These are phyloP conservation scores for Meteorus cinctellus DNA, from an alignment of 2,888 invertebrate species.

Conservation along the genomic window DNA sequence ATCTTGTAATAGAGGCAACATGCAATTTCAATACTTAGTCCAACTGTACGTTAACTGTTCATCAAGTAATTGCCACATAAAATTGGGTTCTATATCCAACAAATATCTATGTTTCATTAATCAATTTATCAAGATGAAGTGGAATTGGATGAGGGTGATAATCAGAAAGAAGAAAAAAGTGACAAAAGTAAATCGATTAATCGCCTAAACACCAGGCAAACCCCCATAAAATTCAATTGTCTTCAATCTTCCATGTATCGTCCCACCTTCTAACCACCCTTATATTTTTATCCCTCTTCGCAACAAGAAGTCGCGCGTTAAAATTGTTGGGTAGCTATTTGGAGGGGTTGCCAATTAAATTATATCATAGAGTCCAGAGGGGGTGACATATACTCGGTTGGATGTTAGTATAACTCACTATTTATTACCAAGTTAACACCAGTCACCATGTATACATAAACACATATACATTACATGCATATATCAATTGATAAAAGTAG, in stretches of 20 bases:
- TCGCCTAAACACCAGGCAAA: conserved; percentile 70
- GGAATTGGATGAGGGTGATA: neutral
- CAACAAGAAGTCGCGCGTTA: conserved; percentile 49
- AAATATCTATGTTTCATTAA: neutral
- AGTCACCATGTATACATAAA: neutral
- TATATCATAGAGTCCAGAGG: conserved; percentile 61
- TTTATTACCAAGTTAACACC: neutral
- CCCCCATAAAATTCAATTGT: conserved; percentile 73
- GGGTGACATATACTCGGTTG: conserved; percentile 5
- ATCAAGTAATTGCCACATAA: neutral
- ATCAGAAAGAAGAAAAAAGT: conserved; percentile 36
- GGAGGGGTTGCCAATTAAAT: conserved; percentile 70
- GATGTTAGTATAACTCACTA: conserved; percentile 4
- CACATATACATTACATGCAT: neutral
- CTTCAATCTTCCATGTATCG: conserved; percentile 68
- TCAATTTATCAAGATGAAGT: conserved; percentile 12
- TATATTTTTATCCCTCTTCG: conserved; percentile 64
- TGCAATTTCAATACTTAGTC: neutral
- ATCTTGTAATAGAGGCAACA: neutral
- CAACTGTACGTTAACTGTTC: neutral
- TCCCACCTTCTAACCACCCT: conserved; percentile 66
- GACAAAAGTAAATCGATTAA: conserved; percentile 71
- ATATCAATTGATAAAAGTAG: conserved; percentile 1
- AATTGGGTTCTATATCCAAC: neutral
- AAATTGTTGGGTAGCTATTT: conserved; percentile 60